These are phyloP conservation scores for Meandrusa payeni DNA, from an alignment of 2,888 invertebrate species.

Conservation along the genomic window DNA sequence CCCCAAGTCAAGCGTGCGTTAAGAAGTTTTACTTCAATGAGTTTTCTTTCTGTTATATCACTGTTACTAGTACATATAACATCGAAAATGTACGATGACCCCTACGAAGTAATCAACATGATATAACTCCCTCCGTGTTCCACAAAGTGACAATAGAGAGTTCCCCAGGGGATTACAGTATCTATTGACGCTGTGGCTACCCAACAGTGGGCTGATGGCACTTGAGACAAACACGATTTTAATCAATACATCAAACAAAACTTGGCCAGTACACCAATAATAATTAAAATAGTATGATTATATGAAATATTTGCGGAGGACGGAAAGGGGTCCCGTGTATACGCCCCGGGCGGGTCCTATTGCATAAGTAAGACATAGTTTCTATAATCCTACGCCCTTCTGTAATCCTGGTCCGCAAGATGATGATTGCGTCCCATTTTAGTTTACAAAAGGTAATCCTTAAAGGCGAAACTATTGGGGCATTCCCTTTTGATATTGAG, in stretches of 20 bases:
- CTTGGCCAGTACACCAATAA: constrained; percentile 73
- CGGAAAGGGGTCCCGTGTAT: constrained; percentile 53
- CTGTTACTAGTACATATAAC: too few relatives aligned
- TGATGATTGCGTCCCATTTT: constrained; percentile 77
- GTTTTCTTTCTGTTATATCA: too few relatives aligned
- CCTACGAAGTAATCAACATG: constrained; percentile 27
- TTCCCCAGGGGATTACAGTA: constrained; percentile 46
- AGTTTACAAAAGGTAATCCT: constrained; percentile 81
- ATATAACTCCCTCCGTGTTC: constrained; percentile 24
- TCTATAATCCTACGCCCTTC: constrained; percentile 51
- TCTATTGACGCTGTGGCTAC: constrained; percentile 58
- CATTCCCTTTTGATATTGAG: constrained; percentile 57
- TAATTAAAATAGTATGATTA: constrained; percentile 80
- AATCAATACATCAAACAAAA: constrained; percentile 81
- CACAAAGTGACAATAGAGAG: constrained; percentile 33
- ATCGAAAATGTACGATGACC: too few relatives aligned
- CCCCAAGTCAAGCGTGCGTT: too few relatives aligned
- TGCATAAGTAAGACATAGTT: constrained; percentile 47
- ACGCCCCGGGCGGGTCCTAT: constrained; percentile 54
- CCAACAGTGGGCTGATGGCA: constrained; percentile 47
- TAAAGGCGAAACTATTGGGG: constrained; percentile 71
- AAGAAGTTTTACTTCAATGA: too few relatives aligned
- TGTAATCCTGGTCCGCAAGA: constrained; percentile 73
- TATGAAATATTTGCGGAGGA: constrained; percentile 77
- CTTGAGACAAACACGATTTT: constrained; percentile 74